Evolutionary conservation across 2,888 invertebrate genomes (phyloP).

Genomic region (Tachina grossa): DNA sequence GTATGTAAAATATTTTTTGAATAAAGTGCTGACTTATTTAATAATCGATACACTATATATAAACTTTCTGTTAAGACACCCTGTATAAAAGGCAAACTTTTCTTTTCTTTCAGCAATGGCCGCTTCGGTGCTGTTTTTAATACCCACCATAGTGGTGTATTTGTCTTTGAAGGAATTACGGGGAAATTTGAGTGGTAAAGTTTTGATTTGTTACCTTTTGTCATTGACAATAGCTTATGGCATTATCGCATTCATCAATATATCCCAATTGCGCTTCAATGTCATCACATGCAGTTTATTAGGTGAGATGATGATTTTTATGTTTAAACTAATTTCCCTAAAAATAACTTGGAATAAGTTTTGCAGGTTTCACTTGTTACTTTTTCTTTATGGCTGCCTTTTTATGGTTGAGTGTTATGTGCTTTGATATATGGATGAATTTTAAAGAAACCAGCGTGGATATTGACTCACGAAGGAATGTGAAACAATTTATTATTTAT

Average conservation of each 20-base stretch:
- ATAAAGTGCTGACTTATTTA: too few species aligned
- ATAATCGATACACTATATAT: too few species aligned
- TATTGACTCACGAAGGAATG: slow-evolving; percentile 5
- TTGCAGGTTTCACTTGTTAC: slow-evolving; percentile 81
- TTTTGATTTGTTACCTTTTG: slow-evolving; percentile 87
- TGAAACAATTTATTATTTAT: slow-evolving; percentile 72
- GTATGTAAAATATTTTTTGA: too few species aligned
- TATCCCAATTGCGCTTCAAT: not conserved
- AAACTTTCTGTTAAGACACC: too few species aligned
- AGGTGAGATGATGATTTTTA: slow-evolving; percentile 77
- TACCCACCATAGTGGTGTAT: slow-evolving; percentile 88
- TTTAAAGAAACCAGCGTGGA: slow-evolving; percentile 64
- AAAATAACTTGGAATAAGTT: not conserved
- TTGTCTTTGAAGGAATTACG: slow-evolving; percentile 86
- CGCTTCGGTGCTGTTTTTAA: slow-evolving; percentile 87
- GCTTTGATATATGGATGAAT: slow-evolving; percentile 90
- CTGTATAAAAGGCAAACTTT: not conserved
- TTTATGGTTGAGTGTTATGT: slow-evolving; percentile 93
- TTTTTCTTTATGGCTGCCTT: slow-evolving; percentile 90
- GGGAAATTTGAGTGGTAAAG: slow-evolving; percentile 87
- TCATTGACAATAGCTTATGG: slow-evolving; percentile 86
- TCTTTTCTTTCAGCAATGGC: slow-evolving; percentile 84
- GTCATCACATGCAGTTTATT: slow-evolving; percentile 74
- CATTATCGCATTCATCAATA: slow-evolving; percentile 75
- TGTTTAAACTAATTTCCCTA: not conserved